Conservation (phyloP, 2,113 vertebrate genomes). For the Dasyprocta punctata region DNA sequence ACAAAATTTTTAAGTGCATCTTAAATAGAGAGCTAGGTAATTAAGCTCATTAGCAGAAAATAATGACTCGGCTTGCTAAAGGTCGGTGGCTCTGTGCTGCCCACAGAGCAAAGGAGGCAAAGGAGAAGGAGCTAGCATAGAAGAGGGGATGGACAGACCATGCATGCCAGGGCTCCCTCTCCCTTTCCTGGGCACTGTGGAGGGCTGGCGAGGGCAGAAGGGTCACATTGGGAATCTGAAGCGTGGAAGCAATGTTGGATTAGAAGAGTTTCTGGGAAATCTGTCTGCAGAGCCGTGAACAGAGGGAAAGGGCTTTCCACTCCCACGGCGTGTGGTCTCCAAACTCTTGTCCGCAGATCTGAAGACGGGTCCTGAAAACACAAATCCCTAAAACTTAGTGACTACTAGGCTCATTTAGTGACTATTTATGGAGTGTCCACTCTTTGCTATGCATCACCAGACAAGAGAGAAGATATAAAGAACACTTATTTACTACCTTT, state of each 20-base stretch:
- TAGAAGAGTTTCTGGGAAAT: not conserved
- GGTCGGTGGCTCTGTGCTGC: slow-evolving; percentile 46
- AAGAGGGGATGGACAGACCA: accelerated
- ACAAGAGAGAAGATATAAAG: not conserved
- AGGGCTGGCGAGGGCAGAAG: not conserved
- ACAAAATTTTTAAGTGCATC: slow-evolving; percentile 46
- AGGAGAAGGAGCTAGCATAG: not conserved
- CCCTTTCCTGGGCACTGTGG: not conserved
- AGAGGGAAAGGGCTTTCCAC: not conserved
- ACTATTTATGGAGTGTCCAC: not conserved
- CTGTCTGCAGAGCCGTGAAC: not conserved
- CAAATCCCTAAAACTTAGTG: not conserved
- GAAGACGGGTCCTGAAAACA: not conserved
- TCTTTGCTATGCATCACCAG: not conserved
- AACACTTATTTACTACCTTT: not conserved
- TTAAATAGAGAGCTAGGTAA: slow-evolving; percentile 66
- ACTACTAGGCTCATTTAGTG: not conserved
- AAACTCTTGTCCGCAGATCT: not conserved
- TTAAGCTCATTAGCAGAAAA: slow-evolving; percentile 77
- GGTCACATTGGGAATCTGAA: no score
- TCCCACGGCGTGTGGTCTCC: not conserved
- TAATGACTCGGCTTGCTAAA: slow-evolving; percentile 57
- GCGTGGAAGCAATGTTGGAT: not conserved
- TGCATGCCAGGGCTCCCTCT: not conserved
- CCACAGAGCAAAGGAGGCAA: not conserved